A percentile compares a stretch with the other conserved stretches of the same genome.
Evolutionary conservation across 2,113 vertebrate species (phyloP).

Genomic region (Oophaga pumilio): DNA sequence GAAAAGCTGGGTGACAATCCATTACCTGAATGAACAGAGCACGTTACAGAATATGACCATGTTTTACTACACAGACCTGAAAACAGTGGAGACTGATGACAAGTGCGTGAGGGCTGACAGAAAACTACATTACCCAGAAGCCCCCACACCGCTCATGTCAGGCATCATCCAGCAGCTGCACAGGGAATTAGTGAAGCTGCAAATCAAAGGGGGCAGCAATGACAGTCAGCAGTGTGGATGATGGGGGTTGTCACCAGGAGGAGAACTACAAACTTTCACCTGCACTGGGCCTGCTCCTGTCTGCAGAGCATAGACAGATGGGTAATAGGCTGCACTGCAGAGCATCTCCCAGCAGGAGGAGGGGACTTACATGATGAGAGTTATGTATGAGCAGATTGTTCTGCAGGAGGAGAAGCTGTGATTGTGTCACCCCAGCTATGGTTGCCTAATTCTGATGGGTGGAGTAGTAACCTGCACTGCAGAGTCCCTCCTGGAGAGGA

Average conservation of each 20-base stretch:
- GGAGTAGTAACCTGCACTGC: not conserved
- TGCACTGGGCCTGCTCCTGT: not conserved
- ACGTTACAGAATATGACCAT: not conserved
- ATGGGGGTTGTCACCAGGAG: not conserved
- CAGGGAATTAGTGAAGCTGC: slow-evolving; percentile 23
- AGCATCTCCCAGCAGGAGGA: not conserved
- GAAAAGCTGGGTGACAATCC: not conserved
- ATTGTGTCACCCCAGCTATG: too few relatives aligned
- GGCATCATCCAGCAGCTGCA: slow-evolving; percentile 68
- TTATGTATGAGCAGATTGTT: not conserved
- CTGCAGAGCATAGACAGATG: not conserved
- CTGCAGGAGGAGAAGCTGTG: not conserved
- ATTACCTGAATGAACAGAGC: not conserved
- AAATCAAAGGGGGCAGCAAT: not conserved
- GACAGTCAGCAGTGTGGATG: slow-evolving; percentile 48
- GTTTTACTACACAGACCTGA: too few relatives aligned
- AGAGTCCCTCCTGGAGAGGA: not conserved
- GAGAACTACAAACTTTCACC: not conserved
- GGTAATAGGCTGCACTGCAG: not conserved
- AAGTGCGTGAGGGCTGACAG: not conserved
- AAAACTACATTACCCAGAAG: slow-evolving; percentile 86
- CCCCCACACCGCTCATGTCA: slow-evolving; percentile 75
- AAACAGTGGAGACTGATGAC: not conserved
- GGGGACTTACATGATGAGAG: not conserved
- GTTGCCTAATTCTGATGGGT: not conserved